Percentiles rank a stretch among this genome's conserved stretches.
Evolutionary conservation across 2,797 vertebrate genomes (phyloP).

Genomic region (Thunnus albacares): DNA sequence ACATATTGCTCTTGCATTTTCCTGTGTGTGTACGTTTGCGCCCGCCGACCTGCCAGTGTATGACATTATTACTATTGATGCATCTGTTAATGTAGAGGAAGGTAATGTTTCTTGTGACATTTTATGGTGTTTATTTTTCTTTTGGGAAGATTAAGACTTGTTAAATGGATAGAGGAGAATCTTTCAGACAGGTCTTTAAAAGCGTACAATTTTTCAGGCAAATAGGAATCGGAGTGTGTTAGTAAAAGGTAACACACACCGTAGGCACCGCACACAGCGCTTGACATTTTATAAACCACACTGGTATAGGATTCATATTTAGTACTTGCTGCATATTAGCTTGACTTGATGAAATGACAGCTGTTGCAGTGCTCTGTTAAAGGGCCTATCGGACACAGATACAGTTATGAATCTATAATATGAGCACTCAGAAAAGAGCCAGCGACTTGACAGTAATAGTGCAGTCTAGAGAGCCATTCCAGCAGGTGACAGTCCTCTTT

Average conservation of each 20-base stretch:
- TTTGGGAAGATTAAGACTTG: neutral
- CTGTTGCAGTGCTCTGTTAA: constrained; percentile 74
- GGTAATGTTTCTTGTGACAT: neutral
- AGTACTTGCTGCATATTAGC: constrained; percentile 71
- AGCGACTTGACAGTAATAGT: constrained; percentile 80
- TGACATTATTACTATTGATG: neutral
- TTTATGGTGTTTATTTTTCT: constrained; percentile 12
- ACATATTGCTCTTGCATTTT: constrained; percentile 40
- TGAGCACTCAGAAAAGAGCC: constrained; percentile 78
- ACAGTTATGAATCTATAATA: constrained; percentile 82
- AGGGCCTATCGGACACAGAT: constrained; percentile 73
- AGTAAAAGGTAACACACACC: neutral
- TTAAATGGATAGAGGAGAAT: constrained; percentile 23
- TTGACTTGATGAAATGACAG: constrained; percentile 76
- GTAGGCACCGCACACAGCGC: constrained; percentile 20
- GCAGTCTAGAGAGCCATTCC: constrained; percentile 77
- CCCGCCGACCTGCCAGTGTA: neutral
- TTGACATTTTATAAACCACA: constrained; percentile 54
- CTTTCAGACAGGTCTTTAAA: constrained; percentile 6
- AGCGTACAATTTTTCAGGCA: constrained; percentile 16
- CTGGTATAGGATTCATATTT: constrained; percentile 67
- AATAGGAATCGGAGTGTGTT: neutral
- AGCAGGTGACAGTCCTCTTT: constrained; percentile 85
- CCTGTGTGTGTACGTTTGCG: constrained; percentile 8
- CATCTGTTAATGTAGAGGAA: constrained; percentile 9